Percentiles rank a stretch among this genome's conserved stretches.
phyloP scores from a whole-genome alignment of 2,797 vertebrate genomes.

The Botia kubotai region DNA sequence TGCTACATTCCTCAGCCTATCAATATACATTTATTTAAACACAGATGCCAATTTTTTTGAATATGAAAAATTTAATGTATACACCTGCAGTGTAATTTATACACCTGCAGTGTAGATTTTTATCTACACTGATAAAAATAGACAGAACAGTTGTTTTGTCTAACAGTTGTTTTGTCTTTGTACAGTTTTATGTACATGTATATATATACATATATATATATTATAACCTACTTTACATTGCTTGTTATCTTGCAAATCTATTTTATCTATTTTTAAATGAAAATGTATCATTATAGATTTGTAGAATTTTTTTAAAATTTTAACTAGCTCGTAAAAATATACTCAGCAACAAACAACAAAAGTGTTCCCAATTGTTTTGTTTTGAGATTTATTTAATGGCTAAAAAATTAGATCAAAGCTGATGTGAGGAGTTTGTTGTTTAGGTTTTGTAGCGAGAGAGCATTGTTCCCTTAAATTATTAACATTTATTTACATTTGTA shows the following conservation, averaged over 20 bases:
- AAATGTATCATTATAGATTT: constrained; percentile 15
- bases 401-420: constrained; percentile 73
- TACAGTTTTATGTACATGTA: neutral
- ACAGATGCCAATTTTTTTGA: constrained; percentile 43
- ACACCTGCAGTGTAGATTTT: too few species aligned
- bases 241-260: constrained; percentile 10
- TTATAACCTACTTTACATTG: constrained; percentile 44
- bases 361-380: constrained; percentile 68
- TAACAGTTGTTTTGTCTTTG: too few species aligned
- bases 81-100: constrained; percentile 13
- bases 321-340: constrained; percentile 60
- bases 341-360: constrained; percentile 63
- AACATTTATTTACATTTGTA: constrained; percentile 61
- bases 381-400: constrained; percentile 32
- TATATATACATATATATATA: neutral
- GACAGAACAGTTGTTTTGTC: too few species aligned
- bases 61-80: neutral
- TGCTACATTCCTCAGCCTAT: constrained; percentile 42
- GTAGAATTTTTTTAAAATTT: constrained; percentile 54
- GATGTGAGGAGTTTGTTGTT: constrained; percentile 67
- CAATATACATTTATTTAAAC: constrained; percentile 48
- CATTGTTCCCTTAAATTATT: constrained; percentile 63
- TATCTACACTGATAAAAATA: too few species aligned
- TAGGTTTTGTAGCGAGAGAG: constrained; percentile 60
- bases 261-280: neutral